phyloP scores from a whole-genome alignment of 1,140 invertebrate species.

The Campodea augens region DNA sequence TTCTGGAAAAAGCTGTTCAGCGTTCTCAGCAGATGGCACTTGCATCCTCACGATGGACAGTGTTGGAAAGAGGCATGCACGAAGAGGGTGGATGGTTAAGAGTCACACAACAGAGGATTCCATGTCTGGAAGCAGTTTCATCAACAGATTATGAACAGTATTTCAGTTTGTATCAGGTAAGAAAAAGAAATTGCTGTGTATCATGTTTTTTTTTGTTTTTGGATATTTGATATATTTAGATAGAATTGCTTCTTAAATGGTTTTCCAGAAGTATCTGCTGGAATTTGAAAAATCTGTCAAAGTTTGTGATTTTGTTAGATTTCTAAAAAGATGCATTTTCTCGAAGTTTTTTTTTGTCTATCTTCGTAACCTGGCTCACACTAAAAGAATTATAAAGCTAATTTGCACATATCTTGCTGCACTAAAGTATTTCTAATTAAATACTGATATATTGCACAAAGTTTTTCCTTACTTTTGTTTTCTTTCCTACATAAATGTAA shows the following conservation, averaged over 20 bases:
- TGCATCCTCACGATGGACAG: slow-evolving; percentile 60
- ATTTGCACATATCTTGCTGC: no score
- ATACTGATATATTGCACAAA: no score
- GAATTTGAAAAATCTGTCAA: neutral
- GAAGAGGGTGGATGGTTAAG: slow-evolving; percentile 62
- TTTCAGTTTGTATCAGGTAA: slow-evolving; percentile 52
- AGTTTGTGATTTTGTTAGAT: no score
- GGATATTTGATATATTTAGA: no score
- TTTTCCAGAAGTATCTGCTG: neutral
- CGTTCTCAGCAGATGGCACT: slow-evolving; percentile 59
- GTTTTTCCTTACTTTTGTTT: no score
- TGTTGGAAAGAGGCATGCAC: slow-evolving; percentile 55
- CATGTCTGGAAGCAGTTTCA: slow-evolving; percentile 51
- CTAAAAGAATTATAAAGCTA: no score
- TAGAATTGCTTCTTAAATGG: neutral
- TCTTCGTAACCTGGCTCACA: no score
- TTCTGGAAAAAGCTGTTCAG: slow-evolving; percentile 56
- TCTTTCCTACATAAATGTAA: no score
- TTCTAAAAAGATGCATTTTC: no score
- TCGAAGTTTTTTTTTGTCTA: no score
- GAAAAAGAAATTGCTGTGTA: slow-evolving; percentile 1
- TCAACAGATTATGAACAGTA: slow-evolving; percentile 64
- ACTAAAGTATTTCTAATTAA: no score
- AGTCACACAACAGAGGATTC: slow-evolving; percentile 56
- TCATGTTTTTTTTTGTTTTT: neutral